These are phyloP conservation scores for Phytoseiulus persimilis DNA, from an alignment of 2,888 invertebrate species.

Conservation along the genomic window DNA sequence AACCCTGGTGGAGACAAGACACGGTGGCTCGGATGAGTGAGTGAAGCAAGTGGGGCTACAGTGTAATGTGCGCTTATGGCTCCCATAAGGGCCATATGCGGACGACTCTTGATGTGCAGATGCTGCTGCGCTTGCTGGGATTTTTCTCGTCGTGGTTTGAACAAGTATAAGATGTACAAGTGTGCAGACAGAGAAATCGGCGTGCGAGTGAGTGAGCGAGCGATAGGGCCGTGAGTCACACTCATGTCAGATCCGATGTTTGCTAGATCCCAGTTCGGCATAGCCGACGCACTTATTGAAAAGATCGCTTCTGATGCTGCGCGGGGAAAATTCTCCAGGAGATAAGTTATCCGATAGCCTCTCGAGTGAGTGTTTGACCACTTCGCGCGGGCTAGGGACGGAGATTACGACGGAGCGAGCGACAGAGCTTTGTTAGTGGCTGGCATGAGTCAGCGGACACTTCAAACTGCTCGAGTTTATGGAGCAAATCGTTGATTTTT, in stretches of 20 bases:
- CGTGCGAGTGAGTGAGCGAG: too few relatives aligned
- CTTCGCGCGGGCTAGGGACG: background rate
- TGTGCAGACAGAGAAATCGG: background rate
- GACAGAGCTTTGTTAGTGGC: background rate
- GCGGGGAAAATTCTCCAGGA: background rate
- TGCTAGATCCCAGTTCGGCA: background rate
- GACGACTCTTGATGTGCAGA: background rate
- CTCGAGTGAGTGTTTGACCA: conserved; percentile 5
- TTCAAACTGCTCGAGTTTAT: background rate
- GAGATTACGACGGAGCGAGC: background rate
- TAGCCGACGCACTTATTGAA: background rate
- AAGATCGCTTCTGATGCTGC: background rate
- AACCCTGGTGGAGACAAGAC: background rate
- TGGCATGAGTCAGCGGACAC: background rate
- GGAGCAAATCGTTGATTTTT: conserved; percentile 5
- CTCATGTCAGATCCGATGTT: background rate
- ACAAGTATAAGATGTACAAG: background rate
- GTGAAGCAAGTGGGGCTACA: background rate
- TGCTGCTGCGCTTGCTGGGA: background rate
- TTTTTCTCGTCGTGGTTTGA: background rate
- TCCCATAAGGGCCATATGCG: background rate
- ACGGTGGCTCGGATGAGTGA: background rate
- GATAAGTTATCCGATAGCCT: conserved; percentile 5
- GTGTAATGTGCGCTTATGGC: conserved; percentile 5
- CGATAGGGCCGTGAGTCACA: background rate